These are phyloP conservation scores for Loxodonta africana DNA, from an alignment of 2,113 vertebrate genomes.

Conservation along the genomic window DNA sequence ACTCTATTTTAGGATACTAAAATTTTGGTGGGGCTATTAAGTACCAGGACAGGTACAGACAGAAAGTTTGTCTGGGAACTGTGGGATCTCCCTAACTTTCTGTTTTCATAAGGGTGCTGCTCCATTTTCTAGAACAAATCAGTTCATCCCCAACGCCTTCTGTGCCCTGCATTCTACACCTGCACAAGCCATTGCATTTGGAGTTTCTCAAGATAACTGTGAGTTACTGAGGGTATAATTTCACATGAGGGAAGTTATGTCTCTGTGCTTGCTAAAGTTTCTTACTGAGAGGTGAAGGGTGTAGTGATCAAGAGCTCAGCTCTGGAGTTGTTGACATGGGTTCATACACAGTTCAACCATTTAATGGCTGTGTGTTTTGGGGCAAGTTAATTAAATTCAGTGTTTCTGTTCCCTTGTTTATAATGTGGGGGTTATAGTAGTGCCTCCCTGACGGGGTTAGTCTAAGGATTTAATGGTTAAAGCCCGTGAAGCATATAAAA, in stretches of 20 bases:
- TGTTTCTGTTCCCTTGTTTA: not conserved
- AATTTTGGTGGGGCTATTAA: not conserved
- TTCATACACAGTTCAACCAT: not conserved
- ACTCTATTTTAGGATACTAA: not conserved
- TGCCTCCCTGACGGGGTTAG: not conserved
- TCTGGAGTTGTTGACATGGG: not conserved
- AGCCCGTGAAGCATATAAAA: not conserved
- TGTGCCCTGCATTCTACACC: not conserved
- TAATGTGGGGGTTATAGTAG: not conserved
- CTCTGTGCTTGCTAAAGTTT: constrained; percentile 6
- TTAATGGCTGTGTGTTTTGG: not conserved
- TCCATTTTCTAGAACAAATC: not conserved
- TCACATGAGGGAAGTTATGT: not conserved
- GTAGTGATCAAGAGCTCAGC: not conserved
- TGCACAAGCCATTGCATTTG: not conserved
- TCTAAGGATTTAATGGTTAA: constrained; percentile 37
- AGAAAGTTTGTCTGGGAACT: not conserved
- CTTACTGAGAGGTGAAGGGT: not conserved
- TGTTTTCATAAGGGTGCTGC: not conserved
- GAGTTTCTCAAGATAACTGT: constrained; percentile 8
- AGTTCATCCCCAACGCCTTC: not conserved
- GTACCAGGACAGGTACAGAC: not conserved
- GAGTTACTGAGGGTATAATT: not conserved
- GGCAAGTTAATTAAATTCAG: not conserved
- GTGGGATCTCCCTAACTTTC: not conserved